A percentile compares a stretch with the other conserved stretches of the same genome.
Evolutionary conservation across 2,113 vertebrate genomes (phyloP).

Genomic region (Telmatochromis sp.): DNA sequence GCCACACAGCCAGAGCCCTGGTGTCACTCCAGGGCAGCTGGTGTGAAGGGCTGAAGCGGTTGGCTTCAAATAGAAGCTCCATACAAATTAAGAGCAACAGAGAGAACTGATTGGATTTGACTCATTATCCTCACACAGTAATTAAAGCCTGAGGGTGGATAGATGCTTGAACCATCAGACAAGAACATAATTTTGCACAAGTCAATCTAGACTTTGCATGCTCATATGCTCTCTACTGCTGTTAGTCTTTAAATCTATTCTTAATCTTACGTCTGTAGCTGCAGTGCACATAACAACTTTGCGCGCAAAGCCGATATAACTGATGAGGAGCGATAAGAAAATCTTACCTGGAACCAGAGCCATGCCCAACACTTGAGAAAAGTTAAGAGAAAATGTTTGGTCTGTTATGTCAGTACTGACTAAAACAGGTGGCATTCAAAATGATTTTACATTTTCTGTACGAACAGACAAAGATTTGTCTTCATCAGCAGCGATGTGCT

Average conservation of each 20-base stretch:
- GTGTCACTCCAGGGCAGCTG: slow-evolving; percentile 59
- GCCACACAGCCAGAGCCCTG: not conserved
- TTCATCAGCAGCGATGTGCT: not conserved
- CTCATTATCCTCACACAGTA: slow-evolving; percentile 72
- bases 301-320: not conserved
- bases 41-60: slow-evolving; percentile 49
- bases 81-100: slow-evolving; percentile 71
- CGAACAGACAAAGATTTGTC: not conserved
- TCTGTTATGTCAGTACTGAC: not conserved
- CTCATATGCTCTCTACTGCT: not conserved
- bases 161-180: slow-evolving; percentile 49
- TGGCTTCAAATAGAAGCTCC: slow-evolving; percentile 62
- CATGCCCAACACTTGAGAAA: not conserved
- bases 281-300: not conserved
- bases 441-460: not conserved
- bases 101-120: slow-evolving; percentile 74
- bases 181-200: slow-evolving; percentile 35
- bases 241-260: not conserved
- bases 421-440: not conserved
- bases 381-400: not conserved
- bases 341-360: not conserved
- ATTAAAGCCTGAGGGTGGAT: slow-evolving; percentile 71
- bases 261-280: not conserved
- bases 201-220: not conserved
- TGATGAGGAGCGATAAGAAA: not conserved